Base-by-base conservation (phyloP, 2,797 vertebrate species). In the Harpagifer antarcticus region DNA sequence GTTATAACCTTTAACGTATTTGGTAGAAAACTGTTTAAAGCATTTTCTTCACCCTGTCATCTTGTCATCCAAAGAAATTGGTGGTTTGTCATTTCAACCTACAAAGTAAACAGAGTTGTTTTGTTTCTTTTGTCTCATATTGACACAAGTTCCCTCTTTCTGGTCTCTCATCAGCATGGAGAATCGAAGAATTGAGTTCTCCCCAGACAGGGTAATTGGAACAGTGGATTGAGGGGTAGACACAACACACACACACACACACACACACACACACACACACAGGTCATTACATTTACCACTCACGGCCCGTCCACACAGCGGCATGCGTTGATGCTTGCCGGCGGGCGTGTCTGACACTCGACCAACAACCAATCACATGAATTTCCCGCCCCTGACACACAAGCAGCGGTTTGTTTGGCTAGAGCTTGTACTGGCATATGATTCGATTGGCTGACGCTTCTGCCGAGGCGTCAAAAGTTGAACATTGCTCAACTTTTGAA, bases 231-330 rank as follows among this genome's bases (percentile, higher is more conserved):
- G 83, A 86, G 74, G 72, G 77, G 76, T 58, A 72, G 55, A 27
- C 3, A 27, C 27, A 27, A 80, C 19, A 60, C 56, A 50, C 67
- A 71, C 52, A 50, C 74, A 77, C 67, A 57, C 60, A 73, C 63
- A 71, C 47, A 55, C 57, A 74, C 82, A 85, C 64, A 68, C 54
- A 75, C 17, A 82, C 80, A 44, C 68, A 78, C 78, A 86, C 76
- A 88, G 86, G 86, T 92, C 88, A 93, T 93, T 92, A 93, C 87
- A 92, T 92, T 89, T 91, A 93, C 91, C 91, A 86, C 90, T 90
- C n/a, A n/a, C n/a, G n/a, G n/a, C n/a, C n/a, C n/a, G n/a, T n/a
- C n/a, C n/a, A n/a, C n/a, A n/a, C n/a, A n/a, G n/a, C n/a, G n/a
- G n/a, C n/a, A n/a, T n/a, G n/a, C n/a, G n/a, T n/a, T n/a, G n/a